A percentile compares a stretch with the other conserved stretches of the same genome.
Conservation (phyloP, 2,113 vertebrate species). For the Oreotrochilus melanogaster region DNA sequence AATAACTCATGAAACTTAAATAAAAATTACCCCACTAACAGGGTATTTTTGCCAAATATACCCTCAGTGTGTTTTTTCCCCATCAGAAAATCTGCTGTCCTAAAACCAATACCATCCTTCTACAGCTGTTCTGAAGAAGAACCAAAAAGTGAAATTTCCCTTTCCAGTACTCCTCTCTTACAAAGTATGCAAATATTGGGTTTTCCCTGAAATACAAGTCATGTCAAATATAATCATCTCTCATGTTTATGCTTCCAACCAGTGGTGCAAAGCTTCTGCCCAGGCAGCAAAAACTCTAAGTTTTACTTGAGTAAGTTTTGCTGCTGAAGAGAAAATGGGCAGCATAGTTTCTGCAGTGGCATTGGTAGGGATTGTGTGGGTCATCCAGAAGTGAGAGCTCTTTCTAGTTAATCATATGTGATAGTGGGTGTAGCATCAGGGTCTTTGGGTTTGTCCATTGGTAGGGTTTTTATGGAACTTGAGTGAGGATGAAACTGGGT, state of each 20-base stretch:
- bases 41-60: background rate
- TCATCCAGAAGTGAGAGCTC: background rate
- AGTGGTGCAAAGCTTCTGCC: background rate
- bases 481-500: background rate
- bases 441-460: background rate
- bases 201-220: background rate
- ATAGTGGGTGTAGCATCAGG: background rate
- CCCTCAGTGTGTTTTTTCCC: accelerated
- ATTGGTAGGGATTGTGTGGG: accelerated
- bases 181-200: accelerated
- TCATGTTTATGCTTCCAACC: background rate
- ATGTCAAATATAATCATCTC: background rate
- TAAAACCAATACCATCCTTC: background rate
- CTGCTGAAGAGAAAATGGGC: background rate
- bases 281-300: background rate
- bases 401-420: background rate
- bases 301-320: background rate
- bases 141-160: background rate
- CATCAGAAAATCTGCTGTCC: background rate
- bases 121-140: background rate
- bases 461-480: background rate
- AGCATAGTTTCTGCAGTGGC: background rate
- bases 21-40: background rate
- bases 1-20: background rate
- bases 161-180: background rate